Evolutionary conservation across 2,113 vertebrate genomes (phyloP), one percentile per base, ranked within the genome.

Genomic region (Actinemys pallida): DNA sequence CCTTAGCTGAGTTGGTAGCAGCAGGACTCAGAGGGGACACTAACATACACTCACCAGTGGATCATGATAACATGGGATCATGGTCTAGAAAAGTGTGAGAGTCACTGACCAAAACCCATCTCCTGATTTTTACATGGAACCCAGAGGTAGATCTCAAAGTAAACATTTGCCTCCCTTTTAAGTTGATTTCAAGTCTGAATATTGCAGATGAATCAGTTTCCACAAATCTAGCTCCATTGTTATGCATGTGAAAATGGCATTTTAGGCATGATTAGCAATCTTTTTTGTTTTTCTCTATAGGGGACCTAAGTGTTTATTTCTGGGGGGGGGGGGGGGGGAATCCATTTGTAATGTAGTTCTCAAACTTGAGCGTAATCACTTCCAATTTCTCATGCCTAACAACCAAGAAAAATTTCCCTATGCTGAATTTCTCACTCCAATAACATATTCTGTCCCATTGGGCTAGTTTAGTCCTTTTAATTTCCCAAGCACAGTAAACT

Each of bases 401-500:
- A 78, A 80, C 57, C 49, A 79, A 76, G 65, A 53, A 72, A 69
- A 27, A 19, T 83, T 90, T 80, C 81, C n/a, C 65, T 16, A 25
- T 78, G 24, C 56, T 39, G 72, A 62, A 29, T 85, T 85, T 95
- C 49, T 45, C 3, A 0, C 20, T 22, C 86, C 11, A 8, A 54
- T 79, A 80, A 81, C 53, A 59, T 20, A 65, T 50, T 81, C 87
- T 50, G 35, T 57, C 95, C 81, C 29, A 1, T 12, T 25, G 75
- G 85, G 49, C 62, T 72, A 45, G 78, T 90, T 82, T 50, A 89
- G 81, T 88, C 49, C 87, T 85, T 95, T 94, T 92, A 57, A 96
- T 94, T 94, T 97, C 92, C 92, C 80, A 45, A 80, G 76, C 92
- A 94, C 93, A 87, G 93, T 14, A 83, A 79, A 3, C 47, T 87